phyloP scores from a whole-genome alignment of 2,888 invertebrate species.

The Macroteleia sp. region DNA sequence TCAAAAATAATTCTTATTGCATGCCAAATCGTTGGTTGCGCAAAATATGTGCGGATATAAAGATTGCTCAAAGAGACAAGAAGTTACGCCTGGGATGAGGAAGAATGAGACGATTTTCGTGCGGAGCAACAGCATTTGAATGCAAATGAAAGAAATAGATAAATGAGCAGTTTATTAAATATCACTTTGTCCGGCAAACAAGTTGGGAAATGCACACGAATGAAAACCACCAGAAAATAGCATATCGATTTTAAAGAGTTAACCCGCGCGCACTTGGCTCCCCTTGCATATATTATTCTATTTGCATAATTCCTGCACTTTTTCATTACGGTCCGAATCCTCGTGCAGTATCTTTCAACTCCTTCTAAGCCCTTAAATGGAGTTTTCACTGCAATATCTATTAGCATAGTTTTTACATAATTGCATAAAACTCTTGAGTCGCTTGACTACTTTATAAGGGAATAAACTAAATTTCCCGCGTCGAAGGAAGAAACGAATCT shows the following conservation, averaged over 20 bases:
- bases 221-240: slow-evolving; percentile 35
- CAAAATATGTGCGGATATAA: no score
- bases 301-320: slow-evolving; percentile 77
- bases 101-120: no score
- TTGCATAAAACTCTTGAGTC: slow-evolving; percentile 71
- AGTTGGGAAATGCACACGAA: slow-evolving; percentile 25
- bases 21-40: slow-evolving; percentile 25
- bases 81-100: no score
- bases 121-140: no score
- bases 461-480: slow-evolving; percentile 73
- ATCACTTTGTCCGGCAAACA: slow-evolving; percentile 34
- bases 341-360: slow-evolving; percentile 39
- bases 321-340: slow-evolving; percentile 73
- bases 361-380: slow-evolving; percentile 73
- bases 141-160: no score
- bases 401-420: slow-evolving; percentile 83
- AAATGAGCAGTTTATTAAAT: slow-evolving; percentile 26
- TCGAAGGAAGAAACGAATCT: slow-evolving; percentile 56
- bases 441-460: slow-evolving; percentile 73
- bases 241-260: slow-evolving; percentile 72
- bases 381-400: slow-evolving; percentile 81
- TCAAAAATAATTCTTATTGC: slow-evolving; percentile 54
- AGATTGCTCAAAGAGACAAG: slow-evolving; percentile 6
- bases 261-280: slow-evolving; percentile 57
- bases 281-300: slow-evolving; percentile 75